Evolutionary conservation across 2,888 invertebrate genomes (phyloP).

Genomic region (Volucella inflata): DNA sequence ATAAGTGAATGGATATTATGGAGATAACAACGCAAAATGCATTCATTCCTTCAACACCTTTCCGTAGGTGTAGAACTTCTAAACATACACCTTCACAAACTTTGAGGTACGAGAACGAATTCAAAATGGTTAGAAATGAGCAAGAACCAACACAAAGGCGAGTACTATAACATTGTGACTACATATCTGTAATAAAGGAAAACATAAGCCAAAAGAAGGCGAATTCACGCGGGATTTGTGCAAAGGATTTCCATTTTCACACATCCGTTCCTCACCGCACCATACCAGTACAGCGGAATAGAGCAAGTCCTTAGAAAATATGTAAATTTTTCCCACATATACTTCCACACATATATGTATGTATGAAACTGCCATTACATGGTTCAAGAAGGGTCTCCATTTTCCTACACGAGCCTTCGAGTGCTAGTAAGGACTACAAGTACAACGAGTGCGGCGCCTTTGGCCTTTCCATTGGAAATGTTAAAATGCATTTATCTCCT

Average conservation of each 20-base stretch:
- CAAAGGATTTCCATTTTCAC: conserved; percentile 68
- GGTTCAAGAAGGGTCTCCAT: conserved; percentile 62
- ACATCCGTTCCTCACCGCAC: not conserved
- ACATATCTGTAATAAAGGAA: conserved; percentile 59
- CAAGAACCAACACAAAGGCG: conserved; percentile 59
- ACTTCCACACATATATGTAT: conserved; percentile 40
- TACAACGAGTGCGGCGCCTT: conserved; percentile 54
- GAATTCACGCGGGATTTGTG: conserved; percentile 64
- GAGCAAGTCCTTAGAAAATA: conserved; percentile 55
- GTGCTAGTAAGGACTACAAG: conserved; percentile 45
- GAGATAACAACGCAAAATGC: conserved; percentile 65
- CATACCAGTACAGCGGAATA: too few relatives aligned
- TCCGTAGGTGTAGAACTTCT: conserved; percentile 49
- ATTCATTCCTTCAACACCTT: conserved; percentile 66
- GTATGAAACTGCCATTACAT: conserved; percentile 40
- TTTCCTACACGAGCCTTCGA: conserved; percentile 53
- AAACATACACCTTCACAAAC: conserved; percentile 12
- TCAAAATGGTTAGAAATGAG: conserved; percentile 61
- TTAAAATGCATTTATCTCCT: conserved; percentile 75
- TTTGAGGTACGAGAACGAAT: not conserved
- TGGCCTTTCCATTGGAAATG: conserved; percentile 73
- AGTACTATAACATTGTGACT: conserved; percentile 51
- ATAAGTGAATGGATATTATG: conserved; percentile 68
- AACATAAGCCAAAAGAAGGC: conserved; percentile 65
- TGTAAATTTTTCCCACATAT: conserved; percentile 58